These are phyloP conservation scores for Lichenostomus cassidix DNA, from an alignment of 2,113 vertebrate genomes.

Conservation along the genomic window DNA sequence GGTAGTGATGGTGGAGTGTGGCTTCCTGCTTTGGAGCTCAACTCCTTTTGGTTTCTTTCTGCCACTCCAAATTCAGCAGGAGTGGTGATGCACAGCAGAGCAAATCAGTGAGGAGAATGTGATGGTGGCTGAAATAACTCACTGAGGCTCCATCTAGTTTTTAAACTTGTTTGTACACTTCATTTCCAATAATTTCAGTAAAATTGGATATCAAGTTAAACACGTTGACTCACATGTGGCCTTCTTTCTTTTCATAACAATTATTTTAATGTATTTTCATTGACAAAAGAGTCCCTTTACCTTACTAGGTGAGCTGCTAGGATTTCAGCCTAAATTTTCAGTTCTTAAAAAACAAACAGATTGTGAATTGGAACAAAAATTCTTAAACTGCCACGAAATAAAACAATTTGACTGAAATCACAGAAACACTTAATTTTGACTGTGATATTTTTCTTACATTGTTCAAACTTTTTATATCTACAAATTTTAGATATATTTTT, in stretches of 20 bases:
- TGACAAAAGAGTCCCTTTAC: not conserved
- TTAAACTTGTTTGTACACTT: not conserved
- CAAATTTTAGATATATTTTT: not conserved
- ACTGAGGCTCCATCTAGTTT: not conserved
- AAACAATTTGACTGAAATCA: not conserved
- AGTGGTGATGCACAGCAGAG: not conserved
- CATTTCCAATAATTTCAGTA: not conserved
- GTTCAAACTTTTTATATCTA: not conserved
- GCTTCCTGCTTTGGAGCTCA: not conserved
- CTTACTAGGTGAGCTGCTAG: not conserved
- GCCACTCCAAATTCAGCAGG: not conserved
- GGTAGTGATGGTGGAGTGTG: not conserved
- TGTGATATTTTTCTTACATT: not conserved
- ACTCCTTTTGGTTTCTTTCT: not conserved
- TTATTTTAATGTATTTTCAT: not conserved
- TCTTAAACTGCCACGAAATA: not conserved
- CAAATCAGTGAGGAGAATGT: not conserved
- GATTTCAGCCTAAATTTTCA: not conserved
- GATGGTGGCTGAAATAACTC: not conserved
- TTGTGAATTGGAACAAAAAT: not conserved
- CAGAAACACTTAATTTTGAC: not conserved
- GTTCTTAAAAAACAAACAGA: not conserved
- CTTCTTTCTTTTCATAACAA: not conserved
- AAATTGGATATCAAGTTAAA: not conserved
- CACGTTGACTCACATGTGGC: not conserved